A percentile compares a stretch with the other conserved stretches of the same genome.
phyloP scores from a whole-genome alignment of 2,113 vertebrate genomes.

The Himantopus leucocephalus region DNA sequence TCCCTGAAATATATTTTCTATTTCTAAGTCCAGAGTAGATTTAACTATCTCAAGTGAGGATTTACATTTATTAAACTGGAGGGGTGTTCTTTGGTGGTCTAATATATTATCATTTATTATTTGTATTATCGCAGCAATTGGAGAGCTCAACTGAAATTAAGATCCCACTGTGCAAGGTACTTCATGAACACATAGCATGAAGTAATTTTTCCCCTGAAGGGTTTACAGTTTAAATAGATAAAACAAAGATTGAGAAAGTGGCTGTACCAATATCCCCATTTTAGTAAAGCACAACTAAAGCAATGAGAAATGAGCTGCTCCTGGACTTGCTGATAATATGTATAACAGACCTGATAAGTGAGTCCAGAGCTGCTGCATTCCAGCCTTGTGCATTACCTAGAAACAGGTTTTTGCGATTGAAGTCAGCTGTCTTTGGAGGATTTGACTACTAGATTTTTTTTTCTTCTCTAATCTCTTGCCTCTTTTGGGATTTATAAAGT shows the following conservation, averaged over 20 bases:
- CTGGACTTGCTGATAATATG: background rate
- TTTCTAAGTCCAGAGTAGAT: slow-evolving; percentile 46
- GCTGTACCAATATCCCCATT: background rate
- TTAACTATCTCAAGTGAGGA: slow-evolving; percentile 60
- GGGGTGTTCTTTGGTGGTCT: slow-evolving; percentile 38
- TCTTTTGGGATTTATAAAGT: background rate
- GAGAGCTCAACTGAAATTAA: slow-evolving; percentile 1
- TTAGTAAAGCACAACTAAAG: background rate
- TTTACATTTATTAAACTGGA: slow-evolving; percentile 48
- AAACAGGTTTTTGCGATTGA: background rate
- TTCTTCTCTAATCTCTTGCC: background rate
- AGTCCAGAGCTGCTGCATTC: background rate
- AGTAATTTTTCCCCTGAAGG: background rate
- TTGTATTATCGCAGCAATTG: slow-evolving; percentile 26
- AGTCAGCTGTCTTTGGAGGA: background rate
- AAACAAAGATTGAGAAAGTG: background rate
- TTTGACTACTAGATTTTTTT: background rate
- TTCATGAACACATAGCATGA: background rate
- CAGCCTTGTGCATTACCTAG: background rate
- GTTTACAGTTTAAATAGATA: slow-evolving; percentile 1
- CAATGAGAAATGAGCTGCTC: background rate
- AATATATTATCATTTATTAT: slow-evolving; percentile 34
- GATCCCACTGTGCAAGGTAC: background rate
- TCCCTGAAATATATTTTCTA: slow-evolving; percentile 53
- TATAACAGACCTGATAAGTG: background rate